Evolutionary conservation across 1,140 invertebrate species (phyloP).

Genomic region (Drosophila cardini): DNA sequence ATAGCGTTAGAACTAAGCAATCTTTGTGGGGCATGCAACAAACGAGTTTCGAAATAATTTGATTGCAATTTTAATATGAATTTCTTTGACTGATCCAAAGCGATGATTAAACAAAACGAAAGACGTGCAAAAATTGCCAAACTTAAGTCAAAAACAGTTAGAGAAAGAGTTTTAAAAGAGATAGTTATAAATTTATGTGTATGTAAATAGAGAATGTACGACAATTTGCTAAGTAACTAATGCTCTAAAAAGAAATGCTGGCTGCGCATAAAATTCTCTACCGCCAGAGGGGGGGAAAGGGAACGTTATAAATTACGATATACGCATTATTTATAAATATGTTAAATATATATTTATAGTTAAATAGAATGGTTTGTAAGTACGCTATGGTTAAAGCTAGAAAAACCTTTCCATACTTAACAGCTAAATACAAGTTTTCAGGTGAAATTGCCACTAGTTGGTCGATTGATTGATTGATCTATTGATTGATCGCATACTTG

Average conservation of each 20-base stretch:
- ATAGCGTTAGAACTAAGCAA: slow-evolving; percentile 36
- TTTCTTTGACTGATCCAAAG: slow-evolving; percentile 4
- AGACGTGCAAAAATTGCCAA: slow-evolving; percentile 65
- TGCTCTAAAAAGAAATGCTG: slow-evolving; percentile 64
- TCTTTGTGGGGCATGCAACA: slow-evolving; percentile 36
- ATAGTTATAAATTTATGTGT: slow-evolving; percentile 15
- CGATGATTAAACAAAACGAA: slow-evolving; percentile 40
- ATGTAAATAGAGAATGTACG: slow-evolving; percentile 25
- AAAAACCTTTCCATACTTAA: slow-evolving; percentile 69
- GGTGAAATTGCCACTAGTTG: slow-evolving; percentile 62
- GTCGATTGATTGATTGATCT: slow-evolving; percentile 35
- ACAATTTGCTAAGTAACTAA: slow-evolving; percentile 58
- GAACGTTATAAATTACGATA: slow-evolving; percentile 34
- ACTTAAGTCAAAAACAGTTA: slow-evolving; percentile 15
- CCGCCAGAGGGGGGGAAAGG: slow-evolving; percentile 54
- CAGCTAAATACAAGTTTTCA: slow-evolving; percentile 69
- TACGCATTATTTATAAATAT: slow-evolving; percentile 40
- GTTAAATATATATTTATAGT: slow-evolving; percentile 28
- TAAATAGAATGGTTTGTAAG: slow-evolving; percentile 38
- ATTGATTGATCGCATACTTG: slow-evolving; percentile 36
- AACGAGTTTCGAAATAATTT: slow-evolving; percentile 22
- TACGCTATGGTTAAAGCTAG: slow-evolving; percentile 71
- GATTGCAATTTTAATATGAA: slow-evolving; percentile 29
- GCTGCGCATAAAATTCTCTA: slow-evolving; percentile 66
- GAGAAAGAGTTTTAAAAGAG: slow-evolving; percentile 1